Percentiles rank a stretch among this genome's conserved stretches.
phyloP scores from a whole-genome alignment of 2,888 invertebrate species.

The Drosophila villosipedis region DNA sequence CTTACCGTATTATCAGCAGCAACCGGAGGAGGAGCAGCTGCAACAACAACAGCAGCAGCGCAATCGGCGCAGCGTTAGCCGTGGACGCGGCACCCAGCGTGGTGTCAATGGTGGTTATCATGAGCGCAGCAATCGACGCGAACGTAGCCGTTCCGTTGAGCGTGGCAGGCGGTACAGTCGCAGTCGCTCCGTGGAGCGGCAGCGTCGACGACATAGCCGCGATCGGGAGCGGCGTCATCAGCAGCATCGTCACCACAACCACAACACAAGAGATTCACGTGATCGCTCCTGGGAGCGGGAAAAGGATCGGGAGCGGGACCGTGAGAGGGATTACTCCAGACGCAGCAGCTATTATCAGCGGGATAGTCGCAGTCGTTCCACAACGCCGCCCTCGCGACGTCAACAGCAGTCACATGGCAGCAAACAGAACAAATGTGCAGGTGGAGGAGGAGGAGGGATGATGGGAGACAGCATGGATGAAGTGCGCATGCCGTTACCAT shows the following conservation, averaged over 20 bases:
- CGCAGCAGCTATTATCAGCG: slow-evolving; percentile 49
- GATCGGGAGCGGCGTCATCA: slow-evolving; percentile 42
- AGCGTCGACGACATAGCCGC: slow-evolving; percentile 46
- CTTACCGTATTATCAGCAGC: slow-evolving; percentile 74
- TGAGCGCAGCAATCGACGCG: slow-evolving; percentile 40
- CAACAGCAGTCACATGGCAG: slow-evolving; percentile 12
- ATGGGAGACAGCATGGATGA: slow-evolving; percentile 1
- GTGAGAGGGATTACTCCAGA: slow-evolving; percentile 50
- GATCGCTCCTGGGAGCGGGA: slow-evolving; percentile 60
- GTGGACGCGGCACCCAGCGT: slow-evolving; percentile 12
- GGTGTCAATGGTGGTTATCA: slow-evolving; percentile 30
- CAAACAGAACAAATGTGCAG: neutral
- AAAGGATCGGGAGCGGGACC: slow-evolving; percentile 32
- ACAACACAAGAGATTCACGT: slow-evolving; percentile 43
- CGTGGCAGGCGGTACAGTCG: slow-evolving; percentile 52
- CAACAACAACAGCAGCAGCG: slow-evolving; percentile 29
- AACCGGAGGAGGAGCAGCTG: slow-evolving; percentile 26
- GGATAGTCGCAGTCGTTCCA: slow-evolving; percentile 47
- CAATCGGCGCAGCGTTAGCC: slow-evolving; percentile 20
- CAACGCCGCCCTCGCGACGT: slow-evolving; percentile 30
- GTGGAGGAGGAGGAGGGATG: neutral
- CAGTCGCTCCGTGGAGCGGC: slow-evolving; percentile 59
- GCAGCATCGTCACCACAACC: slow-evolving; percentile 35
- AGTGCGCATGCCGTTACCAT: neutral
- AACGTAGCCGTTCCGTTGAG: slow-evolving; percentile 61